phyloP scores from a whole-genome alignment of 2,888 invertebrate species.

The Tipula confusa region DNA sequence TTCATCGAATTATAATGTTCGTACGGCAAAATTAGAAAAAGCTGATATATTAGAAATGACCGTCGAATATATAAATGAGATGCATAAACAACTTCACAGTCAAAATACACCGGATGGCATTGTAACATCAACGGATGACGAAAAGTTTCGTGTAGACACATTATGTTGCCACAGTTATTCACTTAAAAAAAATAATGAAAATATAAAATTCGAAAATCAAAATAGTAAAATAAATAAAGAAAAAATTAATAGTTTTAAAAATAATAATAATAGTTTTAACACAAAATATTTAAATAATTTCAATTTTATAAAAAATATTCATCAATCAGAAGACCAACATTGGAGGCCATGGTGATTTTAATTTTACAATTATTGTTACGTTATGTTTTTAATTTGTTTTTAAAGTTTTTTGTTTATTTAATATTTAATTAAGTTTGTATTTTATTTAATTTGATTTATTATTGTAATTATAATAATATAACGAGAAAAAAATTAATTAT shows the following conservation, averaged over 20 bases:
- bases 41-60: conserved; percentile 63
- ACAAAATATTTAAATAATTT: neutral
- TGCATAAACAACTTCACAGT: conserved; percentile 46
- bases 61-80: conserved; percentile 55
- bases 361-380: neutral
- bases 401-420: neutral
- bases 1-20: conserved; percentile 39
- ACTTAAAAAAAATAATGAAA: neutral
- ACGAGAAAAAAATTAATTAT: no score
- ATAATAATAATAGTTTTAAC: neutral
- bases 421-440: neutral
- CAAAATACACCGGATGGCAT: neutral
- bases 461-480: neutral
- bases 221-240: neutral
- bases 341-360: neutral
- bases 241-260: neutral
- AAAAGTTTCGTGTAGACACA: neutral
- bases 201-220: neutral
- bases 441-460: neutral
- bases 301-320: neutral
- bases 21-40: conserved; percentile 59
- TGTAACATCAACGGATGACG: conserved; percentile 34
- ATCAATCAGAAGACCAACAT: neutral
- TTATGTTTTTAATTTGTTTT: neutral
- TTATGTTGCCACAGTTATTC: neutral